Conservation (phyloP, 2,888 invertebrate genomes). For the Ophioninae sp. region DNA sequence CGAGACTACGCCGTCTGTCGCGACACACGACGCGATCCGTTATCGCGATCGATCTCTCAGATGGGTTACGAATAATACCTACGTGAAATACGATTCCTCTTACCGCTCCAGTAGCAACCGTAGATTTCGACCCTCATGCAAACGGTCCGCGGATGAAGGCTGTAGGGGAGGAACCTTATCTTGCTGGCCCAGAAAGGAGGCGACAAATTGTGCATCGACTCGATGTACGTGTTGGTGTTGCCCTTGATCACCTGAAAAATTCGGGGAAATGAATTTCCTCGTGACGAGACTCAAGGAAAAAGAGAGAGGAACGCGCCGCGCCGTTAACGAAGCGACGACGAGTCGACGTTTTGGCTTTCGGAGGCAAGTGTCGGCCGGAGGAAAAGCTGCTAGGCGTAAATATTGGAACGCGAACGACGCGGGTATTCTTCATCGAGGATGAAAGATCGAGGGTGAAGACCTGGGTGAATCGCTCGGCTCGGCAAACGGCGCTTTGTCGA, state of each 20-base stretch:
- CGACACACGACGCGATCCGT: not conserved
- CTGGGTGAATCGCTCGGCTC: slow-evolving; percentile 21
- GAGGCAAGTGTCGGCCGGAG: not conserved
- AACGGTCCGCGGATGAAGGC: slow-evolving; percentile 90
- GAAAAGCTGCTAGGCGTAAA: slow-evolving; percentile 50
- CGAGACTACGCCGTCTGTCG: slow-evolving; percentile 88
- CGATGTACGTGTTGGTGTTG: slow-evolving; percentile 93
- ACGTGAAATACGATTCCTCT: slow-evolving; percentile 67
- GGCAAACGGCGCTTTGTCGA: slow-evolving; percentile 34
- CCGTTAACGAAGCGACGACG: slow-evolving; percentile 7
- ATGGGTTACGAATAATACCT: no score
- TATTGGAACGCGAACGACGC: slow-evolving; percentile 50
- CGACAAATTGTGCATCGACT: slow-evolving; percentile 88
- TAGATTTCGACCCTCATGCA: slow-evolving; percentile 95
- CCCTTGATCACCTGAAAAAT: slow-evolving; percentile 88
- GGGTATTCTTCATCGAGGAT: slow-evolving; percentile 41
- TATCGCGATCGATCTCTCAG: not conserved
- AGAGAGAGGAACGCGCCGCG: no score
- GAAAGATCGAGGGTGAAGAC: slow-evolving; percentile 51
- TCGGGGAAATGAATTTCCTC: not conserved
- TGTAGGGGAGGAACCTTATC: slow-evolving; percentile 92
- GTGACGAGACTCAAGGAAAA: not conserved
- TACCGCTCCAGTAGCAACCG: slow-evolving; percentile 90
- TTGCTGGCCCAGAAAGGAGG: slow-evolving; percentile 93
- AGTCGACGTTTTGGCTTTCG: slow-evolving; percentile 50